Evolutionary conservation across 2,797 vertebrate genomes (phyloP).

Genomic region (Pelodytes ibericus): DNA sequence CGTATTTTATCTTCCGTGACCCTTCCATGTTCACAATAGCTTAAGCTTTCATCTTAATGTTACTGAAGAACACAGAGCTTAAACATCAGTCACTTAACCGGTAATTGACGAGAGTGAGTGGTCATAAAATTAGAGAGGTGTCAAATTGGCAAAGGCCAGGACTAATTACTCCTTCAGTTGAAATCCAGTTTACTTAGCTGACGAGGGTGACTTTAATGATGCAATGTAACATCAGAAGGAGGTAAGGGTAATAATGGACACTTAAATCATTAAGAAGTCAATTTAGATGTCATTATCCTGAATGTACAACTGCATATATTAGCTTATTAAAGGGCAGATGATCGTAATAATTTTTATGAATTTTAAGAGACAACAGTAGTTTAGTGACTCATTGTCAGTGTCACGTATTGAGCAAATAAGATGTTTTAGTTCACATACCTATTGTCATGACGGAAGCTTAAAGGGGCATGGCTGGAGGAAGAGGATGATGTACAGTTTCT

Average conservation of each 20-base stretch:
- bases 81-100: slow-evolving; percentile 34
- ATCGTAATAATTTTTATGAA: no score
- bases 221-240: neutral
- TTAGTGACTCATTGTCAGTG: no score
- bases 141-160: slow-evolving; percentile 2
- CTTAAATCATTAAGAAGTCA: slow-evolving; percentile 20
- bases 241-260: neutral
- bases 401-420: no score
- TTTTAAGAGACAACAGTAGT: no score
- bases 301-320: no score
- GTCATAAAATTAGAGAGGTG: slow-evolving; percentile 26
- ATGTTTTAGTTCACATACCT: no score
- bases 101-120: slow-evolving; percentile 4
- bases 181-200: neutral
- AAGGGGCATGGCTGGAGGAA: no score
- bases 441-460: no score
- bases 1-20: neutral
- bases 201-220: slow-evolving; percentile 20
- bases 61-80: slow-evolving; percentile 23
- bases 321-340: no score
- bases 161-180: slow-evolving; percentile 27
- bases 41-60: slow-evolving; percentile 8
- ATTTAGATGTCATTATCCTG: neutral
- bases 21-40: slow-evolving; percentile 5
- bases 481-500: no score